Base-by-base conservation (phyloP, 2,888 invertebrate genomes). In the Lasioglossum morio region DNA sequence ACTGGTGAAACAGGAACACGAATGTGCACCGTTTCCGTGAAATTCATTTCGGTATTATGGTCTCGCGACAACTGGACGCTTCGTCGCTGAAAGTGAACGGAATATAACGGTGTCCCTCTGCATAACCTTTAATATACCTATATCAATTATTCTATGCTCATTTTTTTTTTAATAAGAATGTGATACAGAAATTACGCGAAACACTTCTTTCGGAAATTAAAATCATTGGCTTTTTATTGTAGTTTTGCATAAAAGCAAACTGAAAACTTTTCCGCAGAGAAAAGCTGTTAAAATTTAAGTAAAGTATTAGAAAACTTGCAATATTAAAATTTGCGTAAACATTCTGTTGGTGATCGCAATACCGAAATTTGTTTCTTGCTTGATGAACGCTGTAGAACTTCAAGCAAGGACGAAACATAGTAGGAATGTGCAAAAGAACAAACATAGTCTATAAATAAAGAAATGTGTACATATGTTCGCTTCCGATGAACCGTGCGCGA, bases 401-500 rank as follows among this genome's bases (percentile, higher is more conserved):
- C 63, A 19, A 48, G 53, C 72, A 83, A 83, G 83, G 83, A 81
- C 76, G 75, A 82, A 60, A 72, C 63, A 40, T 66, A 72, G 16
- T 34, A 72, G 40, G 76, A 83, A 76, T 72, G 70, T 70, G 72
- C 75, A 83, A 81, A 83, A 76, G 76, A 83, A 81, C 53, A 72
- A 83, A 72, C 80, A 63, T 34, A 5, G 53, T 40, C 83, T 81
- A 83, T 83, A 81, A 76, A 83, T 83, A 83, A 30, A 60, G 81
- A 83, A 83, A 83, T 72, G 70, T 70, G 63, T 83, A 81, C 23
- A 72, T 69, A 81, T 34, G 63, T 46, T 27, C 23, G 81, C n/a
- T 48, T 66, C 23, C 72, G 37, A 27, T 76, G 80, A 53, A 53
- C 60, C 37, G 72, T 37, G 40, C 60, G 72, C 70, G 34, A n/a